Evolutionary conservation across 1,140 invertebrate species (phyloP).

Genomic region (Lucilia cuprina): DNA sequence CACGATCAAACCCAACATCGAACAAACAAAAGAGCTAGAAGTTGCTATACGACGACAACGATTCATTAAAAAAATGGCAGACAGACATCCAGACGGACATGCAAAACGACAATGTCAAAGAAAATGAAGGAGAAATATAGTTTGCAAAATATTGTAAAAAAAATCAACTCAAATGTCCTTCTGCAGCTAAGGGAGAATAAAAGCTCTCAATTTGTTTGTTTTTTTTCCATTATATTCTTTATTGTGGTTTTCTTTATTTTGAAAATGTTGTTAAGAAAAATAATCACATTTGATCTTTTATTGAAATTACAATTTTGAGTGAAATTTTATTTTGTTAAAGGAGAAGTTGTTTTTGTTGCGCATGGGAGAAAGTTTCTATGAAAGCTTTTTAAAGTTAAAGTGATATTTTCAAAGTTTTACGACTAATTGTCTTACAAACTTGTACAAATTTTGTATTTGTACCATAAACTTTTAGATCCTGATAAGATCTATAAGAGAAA

Average conservation of each 20-base stretch:
- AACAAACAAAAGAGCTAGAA: background rate
- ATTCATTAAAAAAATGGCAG: background rate
- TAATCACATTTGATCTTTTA: background rate
- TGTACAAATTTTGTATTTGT: no score
- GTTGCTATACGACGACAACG: background rate
- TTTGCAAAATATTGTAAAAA: background rate
- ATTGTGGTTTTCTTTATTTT: background rate
- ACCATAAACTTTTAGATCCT: no score
- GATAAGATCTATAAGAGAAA: no score
- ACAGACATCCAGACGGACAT: background rate
- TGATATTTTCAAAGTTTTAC: no score
- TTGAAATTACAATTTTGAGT: background rate
- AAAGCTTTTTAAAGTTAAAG: no score
- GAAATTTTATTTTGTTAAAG: background rate
- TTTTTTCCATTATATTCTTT: background rate
- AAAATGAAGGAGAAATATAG: background rate
- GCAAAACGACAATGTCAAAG: no score
- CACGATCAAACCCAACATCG: background rate
- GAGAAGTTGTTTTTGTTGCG: background rate
- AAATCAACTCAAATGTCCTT: background rate
- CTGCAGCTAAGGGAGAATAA: background rate
- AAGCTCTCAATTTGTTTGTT: background rate
- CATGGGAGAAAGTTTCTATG: background rate
- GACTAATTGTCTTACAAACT: no score
- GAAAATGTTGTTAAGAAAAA: background rate